phyloP scores from a whole-genome alignment of 2,888 invertebrate species.

The Himalopsyche kuldschensis region DNA sequence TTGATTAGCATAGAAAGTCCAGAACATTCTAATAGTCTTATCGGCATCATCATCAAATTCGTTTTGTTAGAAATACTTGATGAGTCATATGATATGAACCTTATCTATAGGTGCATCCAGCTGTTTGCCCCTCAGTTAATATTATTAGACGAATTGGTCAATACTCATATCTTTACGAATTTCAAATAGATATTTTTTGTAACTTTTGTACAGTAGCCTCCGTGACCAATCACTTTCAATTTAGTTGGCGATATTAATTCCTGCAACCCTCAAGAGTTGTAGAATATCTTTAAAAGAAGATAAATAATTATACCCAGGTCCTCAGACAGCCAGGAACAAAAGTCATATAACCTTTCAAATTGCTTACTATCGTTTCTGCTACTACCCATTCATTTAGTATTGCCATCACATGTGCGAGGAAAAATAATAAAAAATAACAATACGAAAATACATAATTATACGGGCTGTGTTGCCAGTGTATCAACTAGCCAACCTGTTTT shows the following conservation, averaged over 20 bases:
- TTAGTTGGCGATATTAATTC: background rate
- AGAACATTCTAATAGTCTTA: no score
- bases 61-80: no score
- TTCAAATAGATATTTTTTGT: background rate
- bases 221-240: background rate
- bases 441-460: slow-evolving; percentile 12
- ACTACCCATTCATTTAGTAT: background rate
- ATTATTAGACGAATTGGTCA: no score
- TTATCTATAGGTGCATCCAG: no score
- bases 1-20: no score
- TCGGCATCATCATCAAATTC: no score
- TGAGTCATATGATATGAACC: no score
- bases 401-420: slow-evolving; percentile 7
- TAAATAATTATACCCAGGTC: background rate
- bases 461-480: slow-evolving; percentile 1
- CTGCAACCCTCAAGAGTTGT: background rate
- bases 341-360: no score
- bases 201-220: background rate
- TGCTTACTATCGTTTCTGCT: background rate
- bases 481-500: slow-evolving; percentile 26
- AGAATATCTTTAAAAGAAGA: background rate
- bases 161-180: background rate
- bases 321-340: background rate
- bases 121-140: no score
- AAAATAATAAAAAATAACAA: slow-evolving; percentile 3